Conservation (phyloP, 1,140 invertebrate genomes). For the Drosophila kepulauana region DNA sequence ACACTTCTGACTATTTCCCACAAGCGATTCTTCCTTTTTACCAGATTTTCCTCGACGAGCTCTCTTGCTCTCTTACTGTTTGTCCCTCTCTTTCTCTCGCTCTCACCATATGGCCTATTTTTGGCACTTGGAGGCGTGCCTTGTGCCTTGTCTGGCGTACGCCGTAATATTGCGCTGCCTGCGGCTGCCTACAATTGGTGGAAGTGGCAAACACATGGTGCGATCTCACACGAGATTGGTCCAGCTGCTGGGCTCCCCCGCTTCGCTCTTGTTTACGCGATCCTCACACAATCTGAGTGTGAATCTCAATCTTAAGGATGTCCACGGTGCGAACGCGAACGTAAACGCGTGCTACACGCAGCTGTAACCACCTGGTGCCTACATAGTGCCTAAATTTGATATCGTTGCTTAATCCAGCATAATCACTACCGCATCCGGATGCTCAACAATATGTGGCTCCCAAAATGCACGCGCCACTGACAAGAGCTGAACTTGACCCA, state of each 20-base stretch:
- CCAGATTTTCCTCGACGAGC: conserved; percentile 3
- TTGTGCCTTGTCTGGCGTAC: neutral
- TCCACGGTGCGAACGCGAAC: neutral
- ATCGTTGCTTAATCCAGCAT: conserved; percentile 29
- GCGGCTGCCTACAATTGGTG: conserved; percentile 62
- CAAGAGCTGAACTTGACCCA: conserved; percentile 13
- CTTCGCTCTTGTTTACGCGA: conserved; percentile 25
- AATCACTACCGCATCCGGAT: conserved; percentile 17
- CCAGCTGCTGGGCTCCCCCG: conserved; percentile 44
- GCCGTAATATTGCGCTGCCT: conserved; percentile 12
- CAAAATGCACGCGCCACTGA: conserved; percentile 35
- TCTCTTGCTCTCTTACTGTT: conserved; percentile 18
- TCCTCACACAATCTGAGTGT: neutral
- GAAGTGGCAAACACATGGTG: conserved; percentile 69
- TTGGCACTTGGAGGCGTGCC: conserved; percentile 72
- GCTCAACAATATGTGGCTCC: conserved; percentile 16
- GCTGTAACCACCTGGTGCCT: conserved; percentile 39
- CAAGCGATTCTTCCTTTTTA: conserved; percentile 24
- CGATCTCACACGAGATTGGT: conserved; percentile 75
- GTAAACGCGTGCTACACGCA: conserved; percentile 38
- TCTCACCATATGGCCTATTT: conserved; percentile 59
- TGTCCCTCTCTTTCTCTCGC: conserved; percentile 1
- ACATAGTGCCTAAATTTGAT: conserved; percentile 32
- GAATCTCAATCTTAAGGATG: conserved; percentile 27
- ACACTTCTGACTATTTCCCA: conserved; percentile 51